Percentiles rank a stretch among this genome's conserved stretches.
Conservation (phyloP, 2,797 vertebrate genomes). For the Vespertilio murinus region DNA sequence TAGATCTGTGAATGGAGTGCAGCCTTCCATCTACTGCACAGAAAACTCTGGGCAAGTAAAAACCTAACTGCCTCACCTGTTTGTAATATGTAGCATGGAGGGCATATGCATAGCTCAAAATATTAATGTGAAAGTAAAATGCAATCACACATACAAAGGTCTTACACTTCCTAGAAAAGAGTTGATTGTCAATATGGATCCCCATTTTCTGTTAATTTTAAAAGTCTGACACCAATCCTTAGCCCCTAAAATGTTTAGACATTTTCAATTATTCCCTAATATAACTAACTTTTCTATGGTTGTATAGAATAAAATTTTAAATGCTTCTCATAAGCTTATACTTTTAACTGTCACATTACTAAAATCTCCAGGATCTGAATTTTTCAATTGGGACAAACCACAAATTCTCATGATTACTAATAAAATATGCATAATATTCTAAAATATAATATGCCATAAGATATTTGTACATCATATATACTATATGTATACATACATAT, state of each 20-base stretch:
- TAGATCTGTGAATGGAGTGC: neutral
- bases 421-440: neutral
- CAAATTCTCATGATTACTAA: neutral
- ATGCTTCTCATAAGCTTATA: neutral
- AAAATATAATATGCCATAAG: neutral
- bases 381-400: neutral
- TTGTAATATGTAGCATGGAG: neutral
- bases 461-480: neutral
- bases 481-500: neutral
- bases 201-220: conserved; percentile 4
- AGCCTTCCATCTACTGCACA: neutral
- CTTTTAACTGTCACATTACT: neutral
- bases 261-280: neutral
- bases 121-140: neutral
- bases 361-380: neutral
- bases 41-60: neutral
- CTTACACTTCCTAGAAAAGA: neutral
- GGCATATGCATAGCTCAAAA: neutral
- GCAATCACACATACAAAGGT: neutral
- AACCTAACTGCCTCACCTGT: neutral
- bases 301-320: neutral
- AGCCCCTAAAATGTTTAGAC: neutral
- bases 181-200: neutral
- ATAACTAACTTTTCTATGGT: neutral
- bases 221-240: neutral